A percentile compares a stretch with the other conserved stretches of the same genome.
Evolutionary conservation across 1,140 invertebrate species (phyloP).

Genomic region (Cheumatopsyche charites): DNA sequence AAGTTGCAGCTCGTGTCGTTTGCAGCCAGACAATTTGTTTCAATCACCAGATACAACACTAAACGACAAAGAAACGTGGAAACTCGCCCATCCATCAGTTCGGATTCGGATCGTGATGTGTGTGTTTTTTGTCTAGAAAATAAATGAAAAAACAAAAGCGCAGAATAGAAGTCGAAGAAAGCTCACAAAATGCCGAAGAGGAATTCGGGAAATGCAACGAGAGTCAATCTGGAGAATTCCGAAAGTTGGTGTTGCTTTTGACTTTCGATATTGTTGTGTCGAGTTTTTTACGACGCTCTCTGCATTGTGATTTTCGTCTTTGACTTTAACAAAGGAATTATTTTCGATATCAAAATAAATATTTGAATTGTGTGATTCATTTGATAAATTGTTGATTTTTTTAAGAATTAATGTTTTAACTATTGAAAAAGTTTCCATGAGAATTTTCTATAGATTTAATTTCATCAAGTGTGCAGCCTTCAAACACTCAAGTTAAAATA

Average conservation of each 20-base stretch:
- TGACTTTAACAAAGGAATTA: too few relatives aligned
- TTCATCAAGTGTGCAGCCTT: too few relatives aligned
- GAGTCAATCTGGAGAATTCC: slow-evolving; percentile 4
- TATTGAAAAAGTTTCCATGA: too few relatives aligned
- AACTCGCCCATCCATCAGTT: slow-evolving; percentile 21
- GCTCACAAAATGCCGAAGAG: not conserved
- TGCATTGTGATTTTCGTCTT: too few relatives aligned
- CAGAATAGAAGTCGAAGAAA: not conserved
- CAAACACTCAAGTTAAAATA: too few relatives aligned
- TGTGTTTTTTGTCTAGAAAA: not conserved
- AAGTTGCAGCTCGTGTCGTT: slow-evolving; percentile 28
- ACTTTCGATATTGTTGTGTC: not conserved
- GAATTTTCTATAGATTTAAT: too few relatives aligned
- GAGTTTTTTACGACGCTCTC: not conserved
- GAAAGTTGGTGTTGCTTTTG: not conserved
- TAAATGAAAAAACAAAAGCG: slow-evolving; percentile 1
- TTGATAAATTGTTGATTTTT: too few relatives aligned
- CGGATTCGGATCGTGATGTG: slow-evolving; percentile 22
- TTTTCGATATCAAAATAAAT: too few relatives aligned
- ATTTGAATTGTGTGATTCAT: too few relatives aligned
- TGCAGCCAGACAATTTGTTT: slow-evolving; percentile 45
- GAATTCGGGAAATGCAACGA: slow-evolving; percentile 2
- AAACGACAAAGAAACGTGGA: slow-evolving; percentile 38
- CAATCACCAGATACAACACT: slow-evolving; percentile 45
- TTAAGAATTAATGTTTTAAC: too few relatives aligned